A percentile compares a stretch with the other conserved stretches of the same genome.
Evolutionary conservation across 2,797 vertebrate genomes (phyloP).

Genomic region (Esox masquinongy): DNA sequence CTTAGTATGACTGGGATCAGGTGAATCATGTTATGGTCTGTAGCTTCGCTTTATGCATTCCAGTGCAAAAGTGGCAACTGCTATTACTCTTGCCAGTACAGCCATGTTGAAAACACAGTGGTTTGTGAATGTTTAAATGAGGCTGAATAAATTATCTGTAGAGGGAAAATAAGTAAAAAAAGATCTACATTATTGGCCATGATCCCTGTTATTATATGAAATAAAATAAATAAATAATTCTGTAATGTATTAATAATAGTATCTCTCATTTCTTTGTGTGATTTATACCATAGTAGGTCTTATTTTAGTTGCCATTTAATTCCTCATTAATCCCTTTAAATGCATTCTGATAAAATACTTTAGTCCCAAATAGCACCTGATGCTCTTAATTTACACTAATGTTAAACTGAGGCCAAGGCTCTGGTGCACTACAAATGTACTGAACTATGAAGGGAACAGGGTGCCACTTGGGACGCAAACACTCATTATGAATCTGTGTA

Average conservation of each 20-base stretch:
- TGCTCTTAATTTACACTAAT: neutral
- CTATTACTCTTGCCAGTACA: neutral
- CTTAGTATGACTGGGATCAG: conserved; percentile 18
- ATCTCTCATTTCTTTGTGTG: conserved; percentile 6
- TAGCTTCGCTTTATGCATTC: conserved; percentile 24
- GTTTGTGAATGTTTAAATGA: conserved; percentile 43
- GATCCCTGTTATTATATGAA: conserved; percentile 21
- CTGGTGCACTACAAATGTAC: conserved; percentile 7
- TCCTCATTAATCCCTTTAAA: conserved; percentile 46
- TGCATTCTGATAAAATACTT: conserved; percentile 24
- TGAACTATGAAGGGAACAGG: neutral
- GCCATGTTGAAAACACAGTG: neutral
- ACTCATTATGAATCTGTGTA: neutral
- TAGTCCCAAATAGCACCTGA: neutral
- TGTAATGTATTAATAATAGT: conserved; percentile 33
- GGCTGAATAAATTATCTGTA: conserved; percentile 38
- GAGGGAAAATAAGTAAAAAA: conserved; percentile 10
- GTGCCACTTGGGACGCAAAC: neutral
- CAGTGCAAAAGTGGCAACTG: conserved; percentile 26
- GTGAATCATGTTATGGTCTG: conserved; percentile 18
- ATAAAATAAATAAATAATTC: conserved; percentile 58
- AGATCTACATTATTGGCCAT: conserved; percentile 19
- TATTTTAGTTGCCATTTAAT: conserved; percentile 28
- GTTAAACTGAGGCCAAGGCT: neutral
- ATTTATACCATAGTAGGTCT: conserved; percentile 10